Conservation (phyloP, 2,888 invertebrate genomes). For the Parelbella ahira region DNA sequence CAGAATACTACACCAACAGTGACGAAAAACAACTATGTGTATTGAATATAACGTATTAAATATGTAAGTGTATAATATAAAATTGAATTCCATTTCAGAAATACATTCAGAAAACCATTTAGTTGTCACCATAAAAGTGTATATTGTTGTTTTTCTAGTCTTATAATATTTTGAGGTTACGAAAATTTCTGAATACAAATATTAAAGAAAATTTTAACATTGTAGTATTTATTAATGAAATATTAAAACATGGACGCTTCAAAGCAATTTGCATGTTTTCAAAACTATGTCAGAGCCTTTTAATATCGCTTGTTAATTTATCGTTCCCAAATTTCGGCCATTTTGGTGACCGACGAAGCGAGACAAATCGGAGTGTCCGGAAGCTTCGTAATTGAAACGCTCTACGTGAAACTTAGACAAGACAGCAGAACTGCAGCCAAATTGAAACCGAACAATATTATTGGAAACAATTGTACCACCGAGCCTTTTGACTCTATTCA, state of each 20-base stretch:
- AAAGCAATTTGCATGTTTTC: neutral
- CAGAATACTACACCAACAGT: too few species aligned
- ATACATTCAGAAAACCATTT: too few species aligned
- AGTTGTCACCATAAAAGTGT: too few species aligned
- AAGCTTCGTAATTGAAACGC: constrained; percentile 53
- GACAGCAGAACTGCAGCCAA: constrained; percentile 52
- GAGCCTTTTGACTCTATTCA: constrained; percentile 50
- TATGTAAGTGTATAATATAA: too few species aligned
- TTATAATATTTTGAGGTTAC: too few species aligned
- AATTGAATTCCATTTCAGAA: too few species aligned
- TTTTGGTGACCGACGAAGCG: constrained; percentile 30
- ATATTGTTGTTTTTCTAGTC: too few species aligned
- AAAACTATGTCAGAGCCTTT: constrained; percentile 3
- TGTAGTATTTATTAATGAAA: too few species aligned
- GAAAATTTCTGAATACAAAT: too few species aligned
- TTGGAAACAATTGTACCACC: constrained; percentile 53
- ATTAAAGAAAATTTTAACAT: too few species aligned
- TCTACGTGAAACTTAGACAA: constrained; percentile 45
- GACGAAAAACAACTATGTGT: too few species aligned
- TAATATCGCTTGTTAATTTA: constrained; percentile 16
- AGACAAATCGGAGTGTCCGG: constrained; percentile 47
- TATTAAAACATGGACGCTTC: neutral
- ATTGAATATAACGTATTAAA: too few species aligned
- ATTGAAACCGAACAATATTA: constrained; percentile 51
- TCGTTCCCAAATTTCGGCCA: constrained; percentile 19